Percentiles rank a stretch among this genome's conserved stretches.
Conservation (phyloP, 2,113 vertebrate species). For the Cephalophus harveyi region DNA sequence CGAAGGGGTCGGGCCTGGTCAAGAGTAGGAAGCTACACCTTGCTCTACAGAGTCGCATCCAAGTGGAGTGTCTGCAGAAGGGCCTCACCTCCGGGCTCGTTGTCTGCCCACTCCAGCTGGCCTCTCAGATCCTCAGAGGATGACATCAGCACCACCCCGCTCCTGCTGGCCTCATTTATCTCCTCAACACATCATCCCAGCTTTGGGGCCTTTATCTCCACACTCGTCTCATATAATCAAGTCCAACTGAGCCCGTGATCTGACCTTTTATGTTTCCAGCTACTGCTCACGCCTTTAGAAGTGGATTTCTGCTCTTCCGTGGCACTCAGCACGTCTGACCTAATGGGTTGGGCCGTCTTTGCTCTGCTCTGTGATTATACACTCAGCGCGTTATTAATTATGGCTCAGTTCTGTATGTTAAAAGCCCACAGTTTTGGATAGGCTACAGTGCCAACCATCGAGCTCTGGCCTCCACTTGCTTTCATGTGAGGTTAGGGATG, state of each 20-base stretch:
- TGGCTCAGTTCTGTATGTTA: conserved; percentile 39
- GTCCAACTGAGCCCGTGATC: background rate
- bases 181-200: background rate
- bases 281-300: background rate
- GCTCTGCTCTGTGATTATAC: conserved; percentile 52
- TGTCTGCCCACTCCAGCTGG: background rate
- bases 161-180: background rate
- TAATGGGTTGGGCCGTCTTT: background rate
- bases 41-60: background rate
- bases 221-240: background rate
- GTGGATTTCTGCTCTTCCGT: conserved; percentile 33
- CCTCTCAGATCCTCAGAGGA: background rate
- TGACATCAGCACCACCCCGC: background rate
- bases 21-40: background rate
- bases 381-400: conserved; percentile 55
- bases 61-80: background rate
- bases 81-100: background rate
- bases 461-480: background rate
- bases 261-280: background rate
- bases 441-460: background rate
- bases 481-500: background rate
- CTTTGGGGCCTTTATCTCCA: background rate
- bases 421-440: conserved; percentile 19
- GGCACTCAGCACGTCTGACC: background rate
- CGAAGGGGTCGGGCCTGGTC: fast-evolving